Percentiles rank a stretch among this genome's conserved stretches.
Evolutionary conservation across 1,140 invertebrate species (phyloP).

Genomic region (Musca domestica): DNA sequence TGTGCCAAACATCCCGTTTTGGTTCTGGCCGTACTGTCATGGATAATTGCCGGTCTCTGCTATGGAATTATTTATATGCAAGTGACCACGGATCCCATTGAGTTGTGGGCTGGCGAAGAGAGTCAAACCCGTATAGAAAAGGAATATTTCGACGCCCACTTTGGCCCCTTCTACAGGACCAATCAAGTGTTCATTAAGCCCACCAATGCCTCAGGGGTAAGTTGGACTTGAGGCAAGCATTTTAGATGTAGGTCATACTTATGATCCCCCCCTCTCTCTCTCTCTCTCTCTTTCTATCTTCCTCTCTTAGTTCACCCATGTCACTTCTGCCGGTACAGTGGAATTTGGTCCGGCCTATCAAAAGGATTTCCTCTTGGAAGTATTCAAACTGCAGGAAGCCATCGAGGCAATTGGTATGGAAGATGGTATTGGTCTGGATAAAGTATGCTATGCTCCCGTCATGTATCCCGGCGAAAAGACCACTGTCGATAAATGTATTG

Average conservation of each 20-base stretch:
- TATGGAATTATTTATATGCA: constrained; percentile 66
- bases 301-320: constrained; percentile 42
- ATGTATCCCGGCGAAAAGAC: constrained; percentile 62
- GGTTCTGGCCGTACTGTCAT: constrained; percentile 61
- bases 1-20: constrained; percentile 65
- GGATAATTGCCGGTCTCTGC: constrained; percentile 60
- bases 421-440: constrained; percentile 60
- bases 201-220: constrained; percentile 38
- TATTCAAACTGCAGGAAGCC: constrained; percentile 64
- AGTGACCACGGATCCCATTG: constrained; percentile 81
- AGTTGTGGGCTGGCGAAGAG: constrained; percentile 81
- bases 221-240: too few species aligned
- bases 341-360: constrained; percentile 69
- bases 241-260: too few species aligned
- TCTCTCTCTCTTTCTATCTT: too few species aligned
- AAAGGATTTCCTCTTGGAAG: constrained; percentile 64
- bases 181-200: constrained; percentile 74
- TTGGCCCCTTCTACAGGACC: constrained; percentile 88
- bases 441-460: constrained; percentile 83
- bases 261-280: too few species aligned
- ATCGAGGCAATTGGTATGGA: constrained; percentile 58
- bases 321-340: constrained; percentile 40
- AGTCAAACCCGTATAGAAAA: constrained; percentile 77
- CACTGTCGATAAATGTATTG: constrained; percentile 66
- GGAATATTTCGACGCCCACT: constrained; percentile 78